phyloP scores from a whole-genome alignment of 1,140 invertebrate genomes.

The Eciton burchellii region DNA sequence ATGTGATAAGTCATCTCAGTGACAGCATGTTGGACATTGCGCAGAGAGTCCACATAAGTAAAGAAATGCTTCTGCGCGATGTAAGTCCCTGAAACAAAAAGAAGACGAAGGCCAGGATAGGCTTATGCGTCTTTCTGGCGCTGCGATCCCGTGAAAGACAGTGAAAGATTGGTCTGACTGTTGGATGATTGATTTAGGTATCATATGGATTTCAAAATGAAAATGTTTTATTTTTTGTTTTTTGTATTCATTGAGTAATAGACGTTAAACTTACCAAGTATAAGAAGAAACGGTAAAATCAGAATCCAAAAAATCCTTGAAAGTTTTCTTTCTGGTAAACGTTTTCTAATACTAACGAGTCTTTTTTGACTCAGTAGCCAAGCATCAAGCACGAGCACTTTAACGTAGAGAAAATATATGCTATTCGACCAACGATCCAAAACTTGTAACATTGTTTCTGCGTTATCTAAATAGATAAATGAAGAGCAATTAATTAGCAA shows the following conservation, averaged over 20 bases:
- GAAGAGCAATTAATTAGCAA: slow-evolving; percentile 20
- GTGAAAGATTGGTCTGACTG: slow-evolving; percentile 49
- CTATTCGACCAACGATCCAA: slow-evolving; percentile 72
- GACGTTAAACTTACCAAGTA: slow-evolving; percentile 77
- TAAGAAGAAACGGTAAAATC: slow-evolving; percentile 76
- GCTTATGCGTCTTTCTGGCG: slow-evolving; percentile 67
- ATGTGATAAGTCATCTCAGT: slow-evolving; percentile 80
- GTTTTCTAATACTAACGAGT: slow-evolving; percentile 72
- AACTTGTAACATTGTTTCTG: slow-evolving; percentile 68
- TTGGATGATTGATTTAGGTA: slow-evolving; percentile 26
- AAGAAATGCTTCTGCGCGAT: slow-evolving; percentile 81
- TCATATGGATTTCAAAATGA: slow-evolving; percentile 44
- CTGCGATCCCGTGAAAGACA: slow-evolving; percentile 54
- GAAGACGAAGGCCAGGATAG: slow-evolving; percentile 79
- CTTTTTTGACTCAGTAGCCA: slow-evolving; percentile 82
- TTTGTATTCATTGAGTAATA: slow-evolving; percentile 24
- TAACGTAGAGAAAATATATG: slow-evolving; percentile 79
- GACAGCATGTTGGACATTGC: slow-evolving; percentile 80
- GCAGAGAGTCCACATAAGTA: slow-evolving; percentile 81
- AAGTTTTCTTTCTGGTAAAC: slow-evolving; percentile 64
- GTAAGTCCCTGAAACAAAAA: slow-evolving; percentile 85
- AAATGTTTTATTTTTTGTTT: slow-evolving; percentile 18
- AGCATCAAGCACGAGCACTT: slow-evolving; percentile 78
- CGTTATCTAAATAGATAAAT: slow-evolving; percentile 73
- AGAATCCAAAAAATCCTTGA: slow-evolving; percentile 78